Base-by-base conservation (phyloP, 2,113 vertebrate genomes). In the Dunckerocampus dactyliophorus region DNA sequence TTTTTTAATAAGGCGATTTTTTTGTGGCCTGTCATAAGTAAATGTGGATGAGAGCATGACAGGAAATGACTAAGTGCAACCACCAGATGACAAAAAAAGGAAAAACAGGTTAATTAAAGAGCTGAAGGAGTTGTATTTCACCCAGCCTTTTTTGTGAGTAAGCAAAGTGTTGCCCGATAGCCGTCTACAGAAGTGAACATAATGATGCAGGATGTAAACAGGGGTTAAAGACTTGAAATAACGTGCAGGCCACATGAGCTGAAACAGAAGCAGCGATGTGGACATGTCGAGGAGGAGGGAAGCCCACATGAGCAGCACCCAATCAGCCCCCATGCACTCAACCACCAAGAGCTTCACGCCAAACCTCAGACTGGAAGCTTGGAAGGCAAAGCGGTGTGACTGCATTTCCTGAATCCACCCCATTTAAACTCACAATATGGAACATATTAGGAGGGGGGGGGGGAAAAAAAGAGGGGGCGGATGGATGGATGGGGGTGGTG, bases 351-450 rank as follows among this genome's bases (percentile, higher is more conserved):
- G 74, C 65, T 73, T 47, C 13, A 79, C 71, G 86, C 76, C 89
- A 72, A 71, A 80, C 88, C 89, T 84, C 77, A 85, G 74, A 74
- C 83, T 86, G 88, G 83, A 78, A 84, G 89, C 80, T 91, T 89
- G 81, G 77, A 88, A 90, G 83, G 88, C 87, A 79, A 83, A 83
- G 76, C 82, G 83, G 85, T 87, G 85, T 85, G 86, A 89, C 88
- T 91, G 88, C 85, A 85, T 89, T 93, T 91, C 89, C 89, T 89
- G 81, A 89, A 78, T 88, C 77, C 88, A 84, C 77, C 87, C 83
- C 83, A 86, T 90, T 91, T 90, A 88, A 89, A 88, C 86, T 89
- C 89, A 85, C 84, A 93, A 92, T 92, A 88, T 92, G 92, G 91
- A 93, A 92, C 73, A 65, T 85, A 91, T 91, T 90, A 92, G 87